A percentile compares a stretch with the other conserved stretches of the same genome.
These are phyloP conservation scores for Emydocephalus ijimae DNA, from an alignment of 2,113 vertebrate genomes.

Conservation along the genomic window DNA sequence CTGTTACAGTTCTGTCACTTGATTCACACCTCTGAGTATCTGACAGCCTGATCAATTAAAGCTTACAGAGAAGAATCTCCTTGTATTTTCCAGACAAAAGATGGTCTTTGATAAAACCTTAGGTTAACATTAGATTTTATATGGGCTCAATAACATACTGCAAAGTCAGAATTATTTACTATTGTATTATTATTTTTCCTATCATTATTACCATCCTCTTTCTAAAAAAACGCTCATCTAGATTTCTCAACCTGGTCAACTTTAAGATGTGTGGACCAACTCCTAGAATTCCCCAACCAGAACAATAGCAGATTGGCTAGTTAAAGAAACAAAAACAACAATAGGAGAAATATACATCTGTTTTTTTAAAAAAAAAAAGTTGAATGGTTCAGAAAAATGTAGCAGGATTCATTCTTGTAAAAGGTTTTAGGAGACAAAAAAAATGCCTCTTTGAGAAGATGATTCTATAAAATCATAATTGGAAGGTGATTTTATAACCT, in stretches of 20 bases:
- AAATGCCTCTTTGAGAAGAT: not conserved
- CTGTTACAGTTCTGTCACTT: not conserved
- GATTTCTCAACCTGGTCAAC: not conserved
- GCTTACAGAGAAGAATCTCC: not conserved
- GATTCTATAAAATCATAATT: not conserved
- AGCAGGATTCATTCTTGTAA: not conserved
- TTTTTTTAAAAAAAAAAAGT: not conserved
- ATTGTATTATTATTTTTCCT: not conserved
- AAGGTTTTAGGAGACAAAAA: not conserved
- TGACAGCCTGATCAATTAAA: not conserved
- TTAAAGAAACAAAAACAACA: not conserved
- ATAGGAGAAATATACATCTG: not conserved
- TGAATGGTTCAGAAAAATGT: not conserved
- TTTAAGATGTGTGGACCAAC: not conserved
- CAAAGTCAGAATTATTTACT: not conserved
- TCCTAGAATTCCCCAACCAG: not conserved
- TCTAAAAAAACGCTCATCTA: not conserved
- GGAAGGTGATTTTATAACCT: not conserved
- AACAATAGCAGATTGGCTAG: not conserved
- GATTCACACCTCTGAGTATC: not conserved
- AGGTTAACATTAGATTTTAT: not conserved
- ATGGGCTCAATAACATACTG: not conserved
- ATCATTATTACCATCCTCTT: not conserved
- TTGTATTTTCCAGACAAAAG: not conserved
- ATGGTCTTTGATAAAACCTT: not conserved